Evolutionary conservation across 2,888 invertebrate genomes (phyloP), one percentile per base, ranked within the genome.

Genomic region (Polylopha cassiicola): DNA sequence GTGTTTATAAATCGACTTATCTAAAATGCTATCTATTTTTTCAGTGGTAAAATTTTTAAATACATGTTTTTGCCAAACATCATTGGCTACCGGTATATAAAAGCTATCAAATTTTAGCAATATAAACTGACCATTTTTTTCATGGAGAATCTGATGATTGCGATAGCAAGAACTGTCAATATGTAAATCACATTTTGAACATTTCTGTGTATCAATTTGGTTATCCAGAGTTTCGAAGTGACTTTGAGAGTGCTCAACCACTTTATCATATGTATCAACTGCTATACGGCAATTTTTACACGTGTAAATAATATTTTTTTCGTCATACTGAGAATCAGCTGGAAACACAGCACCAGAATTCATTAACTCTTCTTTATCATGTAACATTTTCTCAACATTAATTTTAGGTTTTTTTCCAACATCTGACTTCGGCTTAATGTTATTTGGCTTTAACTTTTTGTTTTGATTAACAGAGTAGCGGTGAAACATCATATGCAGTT

Each of bases 401-500:
- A 13, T n/a, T 32, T n/a, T 16, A 4, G 4, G 2, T 3, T 14
- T 20, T 4, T 6, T 11, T 27, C 30, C 16, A 8, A 14, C 32
- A 27, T 8, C 15, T 6, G 21, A 7, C 30, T 10, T 15, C 32
- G 29, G 31, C 11, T 29, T 5, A 20, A 38, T 11, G 16, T 6
- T 26, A 10, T 36, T 50, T 15, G 22, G 15, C 43, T 16, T 32
- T 24, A 4, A 14, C 17, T 23, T 11, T 2, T 39, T 42, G 23
- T 3, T 6, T 10, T 42, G 39, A 16, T 50, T 32, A 14, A 51
- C 46, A 16, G 45, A 42, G 55, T 76, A 79, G 27, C 52, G 53
- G 53, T 81, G 80, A 61, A 71, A 80, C 15, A 58, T 37, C 53
- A 70, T 58, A 46, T 81, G 80, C 29, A 79, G 45, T 48, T 68